A percentile compares a stretch with the other conserved stretches of the same genome.
Evolutionary conservation across 2,888 invertebrate species (phyloP).

Genomic region (Melieria crassipennis): DNA sequence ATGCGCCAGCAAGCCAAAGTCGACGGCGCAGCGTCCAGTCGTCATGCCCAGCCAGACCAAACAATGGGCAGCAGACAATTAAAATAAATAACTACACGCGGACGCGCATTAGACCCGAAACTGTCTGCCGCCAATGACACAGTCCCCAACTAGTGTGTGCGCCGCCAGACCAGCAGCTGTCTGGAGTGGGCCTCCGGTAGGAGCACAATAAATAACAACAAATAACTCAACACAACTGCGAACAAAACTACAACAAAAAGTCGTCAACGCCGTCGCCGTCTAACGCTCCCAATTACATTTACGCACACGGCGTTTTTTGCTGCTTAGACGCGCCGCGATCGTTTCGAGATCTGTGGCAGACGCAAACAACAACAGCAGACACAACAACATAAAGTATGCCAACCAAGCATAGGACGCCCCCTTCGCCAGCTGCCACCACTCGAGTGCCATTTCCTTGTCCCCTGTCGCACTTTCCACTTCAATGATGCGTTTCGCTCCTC

Average conservation of each 20-base stretch:
- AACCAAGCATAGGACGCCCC: neutral
- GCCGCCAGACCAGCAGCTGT: neutral
- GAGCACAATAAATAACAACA: neutral
- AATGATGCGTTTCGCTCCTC: constrained; percentile 16
- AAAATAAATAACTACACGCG: neutral
- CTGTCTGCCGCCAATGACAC: neutral
- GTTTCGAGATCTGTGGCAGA: no score
- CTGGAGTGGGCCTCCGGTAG: neutral
- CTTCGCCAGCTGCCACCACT: neutral
- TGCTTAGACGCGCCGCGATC: no score
- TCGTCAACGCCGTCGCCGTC: no score
- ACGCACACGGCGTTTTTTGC: no score
- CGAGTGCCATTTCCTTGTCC: no score
- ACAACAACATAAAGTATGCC: no score
- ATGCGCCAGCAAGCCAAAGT: neutral
- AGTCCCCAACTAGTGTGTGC: neutral
- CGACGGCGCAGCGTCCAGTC: constrained; percentile 4
- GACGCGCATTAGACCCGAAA: neutral
- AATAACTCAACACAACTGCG: neutral
- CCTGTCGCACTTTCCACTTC: constrained; percentile 2
- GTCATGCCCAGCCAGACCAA: constrained; percentile 10
- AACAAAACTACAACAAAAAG: constrained; percentile 7
- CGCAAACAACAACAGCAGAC: no score
- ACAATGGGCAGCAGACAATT: neutral
- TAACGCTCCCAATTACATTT: no score